These are phyloP conservation scores for Acanthurus lineatus DNA, from an alignment of 2,797 vertebrate species.

Conservation along the genomic window DNA sequence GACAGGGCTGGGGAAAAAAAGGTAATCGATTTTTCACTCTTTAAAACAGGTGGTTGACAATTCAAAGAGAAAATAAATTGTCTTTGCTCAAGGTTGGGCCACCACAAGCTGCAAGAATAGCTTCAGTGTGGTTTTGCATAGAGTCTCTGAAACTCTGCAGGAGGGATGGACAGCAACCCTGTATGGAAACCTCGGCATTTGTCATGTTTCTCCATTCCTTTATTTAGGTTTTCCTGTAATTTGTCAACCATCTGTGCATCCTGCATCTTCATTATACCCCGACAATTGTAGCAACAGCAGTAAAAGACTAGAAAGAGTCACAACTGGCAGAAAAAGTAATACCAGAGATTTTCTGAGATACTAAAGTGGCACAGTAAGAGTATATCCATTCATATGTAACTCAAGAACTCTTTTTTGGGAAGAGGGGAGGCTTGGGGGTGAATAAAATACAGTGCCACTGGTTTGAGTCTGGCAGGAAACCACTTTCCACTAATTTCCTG, in stretches of 20 bases:
- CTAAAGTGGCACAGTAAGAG: background rate
- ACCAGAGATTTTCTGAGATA: background rate
- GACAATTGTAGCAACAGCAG: background rate
- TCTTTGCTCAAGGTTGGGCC: background rate
- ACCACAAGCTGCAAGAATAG: background rate
- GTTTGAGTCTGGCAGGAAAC: background rate
- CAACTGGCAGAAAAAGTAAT: background rate
- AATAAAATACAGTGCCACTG: background rate
- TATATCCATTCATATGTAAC: background rate
- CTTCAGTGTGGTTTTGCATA: background rate
- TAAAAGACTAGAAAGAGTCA: background rate
- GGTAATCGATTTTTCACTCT: background rate
- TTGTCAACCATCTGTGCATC: background rate
- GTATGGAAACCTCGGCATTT: background rate
- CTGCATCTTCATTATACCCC: background rate
- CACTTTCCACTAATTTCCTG: background rate
- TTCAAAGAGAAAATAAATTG: slow-evolving; percentile 2
- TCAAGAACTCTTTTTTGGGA: background rate
- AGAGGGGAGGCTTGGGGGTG: no score
- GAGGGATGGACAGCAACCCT: background rate
- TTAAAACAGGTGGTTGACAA: no score
- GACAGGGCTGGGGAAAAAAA: background rate
- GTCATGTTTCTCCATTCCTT: background rate
- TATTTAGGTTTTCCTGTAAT: background rate
- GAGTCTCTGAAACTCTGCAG: background rate